A percentile compares a stretch with the other conserved stretches of the same genome.
Conservation (phyloP, 1,140 invertebrate species). For the Tetramorium alpestre region DNA sequence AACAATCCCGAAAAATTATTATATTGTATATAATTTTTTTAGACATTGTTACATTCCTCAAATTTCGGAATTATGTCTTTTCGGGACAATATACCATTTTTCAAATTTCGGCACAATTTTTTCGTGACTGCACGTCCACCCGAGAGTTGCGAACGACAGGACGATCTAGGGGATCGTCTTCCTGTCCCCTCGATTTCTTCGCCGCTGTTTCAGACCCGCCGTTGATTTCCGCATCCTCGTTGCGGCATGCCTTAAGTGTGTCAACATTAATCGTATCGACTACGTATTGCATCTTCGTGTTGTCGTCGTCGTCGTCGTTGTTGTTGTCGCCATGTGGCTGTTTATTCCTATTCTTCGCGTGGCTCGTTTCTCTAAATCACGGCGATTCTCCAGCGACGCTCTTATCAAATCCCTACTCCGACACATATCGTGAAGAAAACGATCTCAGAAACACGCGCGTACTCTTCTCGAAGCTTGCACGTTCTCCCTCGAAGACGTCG, state of each 20-base stretch:
- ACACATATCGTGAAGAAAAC: slow-evolving; percentile 10
- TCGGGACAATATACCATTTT: no score
- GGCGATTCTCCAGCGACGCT: slow-evolving; percentile 2
- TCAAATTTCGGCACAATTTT: no score
- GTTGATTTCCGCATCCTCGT: slow-evolving; percentile 16
- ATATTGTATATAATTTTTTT: no score
- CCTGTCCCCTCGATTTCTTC: background rate
- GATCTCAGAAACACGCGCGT: background rate
- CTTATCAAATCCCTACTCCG: background rate
- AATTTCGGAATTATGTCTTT: no score
- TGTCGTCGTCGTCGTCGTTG: background rate
- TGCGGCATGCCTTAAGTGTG: background rate
- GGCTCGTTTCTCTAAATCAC: background rate
- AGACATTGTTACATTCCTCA: no score
- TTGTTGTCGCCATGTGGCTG: background rate
- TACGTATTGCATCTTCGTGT: slow-evolving; percentile 12
- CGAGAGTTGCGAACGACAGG: background rate
- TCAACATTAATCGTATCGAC: slow-evolving; percentile 26
- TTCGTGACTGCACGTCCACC: no score
- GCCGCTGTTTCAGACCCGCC: background rate
- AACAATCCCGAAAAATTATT: no score
- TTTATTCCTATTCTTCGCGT: background rate
- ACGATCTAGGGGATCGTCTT: background rate
- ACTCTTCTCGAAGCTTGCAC: background rate
- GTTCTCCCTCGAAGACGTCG: background rate